Evolutionary conservation across 92 coral and sea anemone genomes (phyloP).

Genomic region (Bergia puertoricense): DNA sequence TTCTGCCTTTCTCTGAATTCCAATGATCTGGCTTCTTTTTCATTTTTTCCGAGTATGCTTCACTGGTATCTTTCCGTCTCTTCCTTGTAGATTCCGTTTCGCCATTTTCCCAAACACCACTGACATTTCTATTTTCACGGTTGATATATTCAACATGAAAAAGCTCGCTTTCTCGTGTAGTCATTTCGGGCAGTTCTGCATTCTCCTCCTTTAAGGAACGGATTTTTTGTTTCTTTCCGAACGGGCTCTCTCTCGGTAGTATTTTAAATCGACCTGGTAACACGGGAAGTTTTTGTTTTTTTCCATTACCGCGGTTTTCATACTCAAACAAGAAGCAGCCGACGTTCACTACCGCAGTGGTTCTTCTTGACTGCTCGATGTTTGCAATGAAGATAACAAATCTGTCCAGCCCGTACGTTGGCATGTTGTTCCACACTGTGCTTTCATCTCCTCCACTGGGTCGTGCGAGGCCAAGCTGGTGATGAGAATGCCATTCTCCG

Average conservation of each 20-base stretch:
- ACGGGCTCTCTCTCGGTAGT: conserved; percentile 44
- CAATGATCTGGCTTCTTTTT: background rate
- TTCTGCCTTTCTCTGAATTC: background rate
- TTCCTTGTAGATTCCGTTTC: background rate
- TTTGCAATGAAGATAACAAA: conserved; percentile 83
- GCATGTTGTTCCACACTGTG: conserved; percentile 90
- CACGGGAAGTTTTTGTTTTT: conserved; percentile 45
- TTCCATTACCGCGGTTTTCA: background rate
- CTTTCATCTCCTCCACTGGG: conserved; percentile 88
- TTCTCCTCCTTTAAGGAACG: background rate
- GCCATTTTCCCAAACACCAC: background rate
- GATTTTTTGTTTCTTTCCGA: conserved; percentile 12
- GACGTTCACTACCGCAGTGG: conserved; percentile 29
- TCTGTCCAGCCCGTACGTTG: conserved; percentile 61
- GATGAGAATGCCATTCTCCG: conserved; percentile 97
- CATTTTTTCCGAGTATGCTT: background rate
- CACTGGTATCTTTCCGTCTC: background rate
- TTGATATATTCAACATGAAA: background rate
- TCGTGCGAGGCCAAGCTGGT: conserved; percentile 64
- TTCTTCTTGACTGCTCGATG: conserved; percentile 28
- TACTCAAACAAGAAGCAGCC: conserved; percentile 72
- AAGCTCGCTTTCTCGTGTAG: background rate
- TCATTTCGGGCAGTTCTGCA: conserved; percentile 13
- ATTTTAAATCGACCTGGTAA: conserved; percentile 47
- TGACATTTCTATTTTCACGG: background rate